phyloP scores from a whole-genome alignment of 2,113 vertebrate species.

The Burhinus bistriatus region DNA sequence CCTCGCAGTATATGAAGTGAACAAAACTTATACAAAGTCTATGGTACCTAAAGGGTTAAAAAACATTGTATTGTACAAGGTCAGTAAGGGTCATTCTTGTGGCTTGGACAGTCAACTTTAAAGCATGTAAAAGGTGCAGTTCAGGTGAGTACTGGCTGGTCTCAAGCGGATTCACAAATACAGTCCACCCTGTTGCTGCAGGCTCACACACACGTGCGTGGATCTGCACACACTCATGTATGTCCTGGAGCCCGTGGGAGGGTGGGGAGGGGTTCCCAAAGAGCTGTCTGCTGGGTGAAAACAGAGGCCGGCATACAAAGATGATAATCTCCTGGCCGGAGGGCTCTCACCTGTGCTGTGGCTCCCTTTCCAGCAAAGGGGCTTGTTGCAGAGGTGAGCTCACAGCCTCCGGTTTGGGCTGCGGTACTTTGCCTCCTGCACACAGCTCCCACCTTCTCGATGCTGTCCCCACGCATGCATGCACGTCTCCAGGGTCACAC shows the following conservation, averaged over 20 bases:
- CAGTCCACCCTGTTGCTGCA: conserved; percentile 80
- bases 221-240: neutral
- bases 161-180: conserved; percentile 77
- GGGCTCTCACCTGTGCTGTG: neutral
- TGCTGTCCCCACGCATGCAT: neutral
- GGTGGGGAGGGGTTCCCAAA: neutral
- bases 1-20: neutral
- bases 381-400: neutral
- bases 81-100: conserved; percentile 83
- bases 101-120: conserved; percentile 77
- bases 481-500: neutral
- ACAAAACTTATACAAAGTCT: conserved; percentile 43
- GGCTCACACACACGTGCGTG: neutral
- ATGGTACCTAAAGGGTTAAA: conserved; percentile 77
- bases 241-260: neutral
- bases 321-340: neutral
- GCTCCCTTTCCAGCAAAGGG: neutral
- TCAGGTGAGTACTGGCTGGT: conserved; percentile 90
- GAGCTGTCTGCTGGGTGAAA: neutral
- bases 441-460: neutral
- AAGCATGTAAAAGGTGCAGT: conserved; percentile 71
- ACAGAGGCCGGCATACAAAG: neutral
- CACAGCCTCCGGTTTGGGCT: accelerated
- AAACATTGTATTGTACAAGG: conserved; percentile 63
- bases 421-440: neutral